Percentiles rank a stretch among this genome's conserved stretches.
Evolutionary conservation across 1,140 invertebrate genomes (phyloP).

Genomic region (Plectrocnemia conspersa): DNA sequence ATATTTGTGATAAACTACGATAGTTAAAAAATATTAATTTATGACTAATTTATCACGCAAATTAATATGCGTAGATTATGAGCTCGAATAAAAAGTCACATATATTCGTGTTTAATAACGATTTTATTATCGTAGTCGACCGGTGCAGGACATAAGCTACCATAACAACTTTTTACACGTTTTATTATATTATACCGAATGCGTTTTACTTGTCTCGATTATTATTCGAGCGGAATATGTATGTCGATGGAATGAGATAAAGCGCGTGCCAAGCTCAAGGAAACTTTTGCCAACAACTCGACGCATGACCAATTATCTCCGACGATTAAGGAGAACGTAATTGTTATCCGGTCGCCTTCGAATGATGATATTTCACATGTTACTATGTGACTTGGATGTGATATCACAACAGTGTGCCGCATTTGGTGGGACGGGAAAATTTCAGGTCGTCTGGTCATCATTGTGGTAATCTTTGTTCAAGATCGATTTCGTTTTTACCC

Average conservation of each 20-base stretch:
- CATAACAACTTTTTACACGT: background rate
- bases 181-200: background rate
- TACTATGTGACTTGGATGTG: too few relatives aligned
- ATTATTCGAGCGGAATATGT: constrained; percentile 12
- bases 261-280: background rate
- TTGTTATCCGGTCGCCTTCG: too few relatives aligned
- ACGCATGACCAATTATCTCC: constrained; percentile 20
- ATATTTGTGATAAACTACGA: too few relatives aligned
- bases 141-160: background rate
- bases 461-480: too few relatives aligned
- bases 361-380: too few relatives aligned
- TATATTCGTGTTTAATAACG: background rate
- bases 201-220: background rate
- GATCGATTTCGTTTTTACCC: too few relatives aligned
- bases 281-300: too few relatives aligned
- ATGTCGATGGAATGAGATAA: constrained; percentile 13
- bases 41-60: too few relatives aligned
- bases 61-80: background rate
- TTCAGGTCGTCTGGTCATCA: too few relatives aligned
- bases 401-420: too few relatives aligned
- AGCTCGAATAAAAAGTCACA: background rate
- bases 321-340: constrained; percentile 3
- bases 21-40: too few relatives aligned
- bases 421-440: too few relatives aligned
- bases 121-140: background rate